phyloP scores from a whole-genome alignment of 1,140 invertebrate species.

The Cyphomyrmex costatus region DNA sequence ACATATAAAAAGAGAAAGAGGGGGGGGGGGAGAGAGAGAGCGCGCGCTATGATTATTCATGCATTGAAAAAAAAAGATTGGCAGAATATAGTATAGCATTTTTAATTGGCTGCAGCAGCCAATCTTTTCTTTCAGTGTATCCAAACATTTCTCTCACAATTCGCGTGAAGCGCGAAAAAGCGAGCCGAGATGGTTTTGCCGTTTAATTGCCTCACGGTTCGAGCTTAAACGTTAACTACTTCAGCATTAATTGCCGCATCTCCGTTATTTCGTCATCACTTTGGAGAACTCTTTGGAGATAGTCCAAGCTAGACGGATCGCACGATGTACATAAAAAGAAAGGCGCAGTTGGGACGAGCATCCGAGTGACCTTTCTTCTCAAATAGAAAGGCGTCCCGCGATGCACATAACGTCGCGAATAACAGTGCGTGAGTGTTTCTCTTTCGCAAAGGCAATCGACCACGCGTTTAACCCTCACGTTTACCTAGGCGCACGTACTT shows the following conservation, averaged over 20 bases:
- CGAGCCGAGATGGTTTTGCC: neutral
- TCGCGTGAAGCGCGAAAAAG: neutral
- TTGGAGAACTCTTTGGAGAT: conserved; percentile 40
- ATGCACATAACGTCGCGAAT: conserved; percentile 16
- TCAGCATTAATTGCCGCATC: conserved; percentile 14
- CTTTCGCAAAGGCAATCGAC: conserved; percentile 28
- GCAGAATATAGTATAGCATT: too few species aligned
- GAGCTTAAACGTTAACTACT: conserved; percentile 1
- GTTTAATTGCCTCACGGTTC: neutral
- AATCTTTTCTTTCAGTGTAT: too few species aligned
- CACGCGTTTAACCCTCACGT: conserved; percentile 10
- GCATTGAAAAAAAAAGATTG: too few species aligned
- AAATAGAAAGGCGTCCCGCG: conserved; percentile 67
- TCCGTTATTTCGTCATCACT: conserved; percentile 14
- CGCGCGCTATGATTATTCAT: too few species aligned
- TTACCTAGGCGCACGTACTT: neutral
- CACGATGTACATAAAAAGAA: conserved; percentile 36
- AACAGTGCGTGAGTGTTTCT: conserved; percentile 55
- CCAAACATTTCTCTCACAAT: too few species aligned
- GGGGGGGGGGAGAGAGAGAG: too few species aligned
- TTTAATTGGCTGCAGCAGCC: too few species aligned
- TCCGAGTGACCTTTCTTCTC: conserved; percentile 68
- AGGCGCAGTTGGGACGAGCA: conserved; percentile 24
- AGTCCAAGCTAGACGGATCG: neutral
- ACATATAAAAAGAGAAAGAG: too few species aligned